phyloP scores from a whole-genome alignment of 2,888 invertebrate genomes.

The Priocnemis perturbator region DNA sequence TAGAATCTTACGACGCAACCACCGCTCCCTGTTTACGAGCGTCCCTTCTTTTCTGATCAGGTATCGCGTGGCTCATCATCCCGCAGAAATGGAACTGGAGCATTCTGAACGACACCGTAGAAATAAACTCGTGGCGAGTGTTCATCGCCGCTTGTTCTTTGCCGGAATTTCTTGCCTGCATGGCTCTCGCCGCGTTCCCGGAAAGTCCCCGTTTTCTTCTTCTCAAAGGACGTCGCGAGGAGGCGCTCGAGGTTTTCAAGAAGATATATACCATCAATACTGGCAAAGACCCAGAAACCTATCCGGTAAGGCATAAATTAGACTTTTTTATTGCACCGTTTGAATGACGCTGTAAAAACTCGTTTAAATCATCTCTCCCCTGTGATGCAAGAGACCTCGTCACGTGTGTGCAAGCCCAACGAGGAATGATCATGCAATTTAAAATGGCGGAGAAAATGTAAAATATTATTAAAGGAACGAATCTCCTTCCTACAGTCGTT shows the following conservation, averaged over 20 bases:
- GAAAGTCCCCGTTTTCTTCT: constrained; percentile 89
- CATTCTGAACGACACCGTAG: constrained; percentile 71
- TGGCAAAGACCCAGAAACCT: constrained; percentile 74
- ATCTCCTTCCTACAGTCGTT: too few relatives aligned
- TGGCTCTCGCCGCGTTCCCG: constrained; percentile 80
- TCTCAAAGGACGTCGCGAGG: constrained; percentile 81
- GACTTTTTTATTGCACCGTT: background rate
- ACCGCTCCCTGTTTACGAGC: background rate
- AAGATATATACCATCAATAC: constrained; percentile 83
- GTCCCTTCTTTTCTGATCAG: constrained; percentile 55
- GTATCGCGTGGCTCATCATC: constrained; percentile 85
- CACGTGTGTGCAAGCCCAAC: background rate
- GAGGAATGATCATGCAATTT: too few relatives aligned
- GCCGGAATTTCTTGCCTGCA: constrained; percentile 83
- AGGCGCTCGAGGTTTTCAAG: constrained; percentile 82
- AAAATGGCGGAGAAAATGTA: too few relatives aligned
- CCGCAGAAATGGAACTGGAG: constrained; percentile 79
- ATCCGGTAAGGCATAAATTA: constrained; percentile 77
- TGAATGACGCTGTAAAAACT: background rate
- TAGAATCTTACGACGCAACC: too few relatives aligned
- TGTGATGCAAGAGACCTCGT: background rate
- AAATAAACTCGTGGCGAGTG: constrained; percentile 80
- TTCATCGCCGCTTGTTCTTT: constrained; percentile 81
- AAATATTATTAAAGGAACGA: too few relatives aligned
- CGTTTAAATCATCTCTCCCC: background rate